These are phyloP conservation scores for Troides aeacus DNA, from an alignment of 2,888 invertebrate species.

Conservation along the genomic window DNA sequence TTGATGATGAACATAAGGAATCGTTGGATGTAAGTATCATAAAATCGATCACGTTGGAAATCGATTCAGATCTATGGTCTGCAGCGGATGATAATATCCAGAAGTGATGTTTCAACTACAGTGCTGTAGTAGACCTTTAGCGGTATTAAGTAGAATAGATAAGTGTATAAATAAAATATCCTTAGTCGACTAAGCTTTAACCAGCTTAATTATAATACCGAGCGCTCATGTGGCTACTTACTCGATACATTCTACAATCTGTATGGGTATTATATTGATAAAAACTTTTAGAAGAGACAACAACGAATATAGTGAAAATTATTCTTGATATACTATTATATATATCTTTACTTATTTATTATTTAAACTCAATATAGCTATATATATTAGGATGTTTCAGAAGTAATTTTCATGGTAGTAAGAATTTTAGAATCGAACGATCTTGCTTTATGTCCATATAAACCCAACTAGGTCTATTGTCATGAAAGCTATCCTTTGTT, in stretches of 20 bases:
- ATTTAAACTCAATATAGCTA: too few relatives aligned
- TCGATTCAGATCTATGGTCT: too few relatives aligned
- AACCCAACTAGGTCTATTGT: too few relatives aligned
- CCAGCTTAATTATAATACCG: slow-evolving; percentile 19
- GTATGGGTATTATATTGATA: slow-evolving; percentile 11
- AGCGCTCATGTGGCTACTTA: slow-evolving; percentile 28
- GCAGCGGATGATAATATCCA: too few relatives aligned
- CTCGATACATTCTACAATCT: slow-evolving; percentile 19
- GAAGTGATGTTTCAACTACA: not conserved
- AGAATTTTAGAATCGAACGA: too few relatives aligned
- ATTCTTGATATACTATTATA: not conserved
- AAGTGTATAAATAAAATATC: slow-evolving; percentile 17
- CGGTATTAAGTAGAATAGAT: not conserved
- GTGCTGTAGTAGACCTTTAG: not conserved
- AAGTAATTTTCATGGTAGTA: too few relatives aligned
- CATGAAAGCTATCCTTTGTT: too few relatives aligned
- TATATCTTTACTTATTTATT: not conserved
- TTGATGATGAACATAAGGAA: too few relatives aligned
- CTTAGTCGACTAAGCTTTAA: slow-evolving; percentile 20
- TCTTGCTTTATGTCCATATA: too few relatives aligned
- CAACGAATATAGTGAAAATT: not conserved
- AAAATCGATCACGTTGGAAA: too few relatives aligned
- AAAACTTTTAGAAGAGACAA: slow-evolving; percentile 13
- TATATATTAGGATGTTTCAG: too few relatives aligned
- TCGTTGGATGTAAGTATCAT: too few relatives aligned